A percentile compares a stretch with the other conserved stretches of the same genome.
Evolutionary conservation across 2,797 vertebrate genomes (phyloP).

Genomic region (Enteromius fasciolatus): DNA sequence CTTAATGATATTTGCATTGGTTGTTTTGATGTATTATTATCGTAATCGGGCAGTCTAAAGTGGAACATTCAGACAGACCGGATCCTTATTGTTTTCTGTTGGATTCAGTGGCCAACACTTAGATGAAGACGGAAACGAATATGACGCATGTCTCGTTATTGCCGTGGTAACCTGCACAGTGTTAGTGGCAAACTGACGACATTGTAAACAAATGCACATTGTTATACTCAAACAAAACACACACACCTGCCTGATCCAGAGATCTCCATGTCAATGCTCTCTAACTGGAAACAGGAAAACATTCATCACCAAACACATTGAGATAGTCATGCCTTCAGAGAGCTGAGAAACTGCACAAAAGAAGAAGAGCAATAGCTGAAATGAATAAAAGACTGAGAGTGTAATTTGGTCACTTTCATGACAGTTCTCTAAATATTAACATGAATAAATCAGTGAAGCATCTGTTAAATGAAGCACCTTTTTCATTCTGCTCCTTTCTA

Average conservation of each 20-base stretch:
- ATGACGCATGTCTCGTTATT: conserved; percentile 23
- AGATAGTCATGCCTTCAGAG: not conserved
- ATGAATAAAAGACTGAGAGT: not conserved
- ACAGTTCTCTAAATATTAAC: not conserved
- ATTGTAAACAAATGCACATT: conserved; percentile 15
- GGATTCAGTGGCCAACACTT: not conserved
- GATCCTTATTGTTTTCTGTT: conserved; percentile 19
- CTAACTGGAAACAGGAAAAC: conserved; percentile 23
- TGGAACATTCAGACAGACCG: not conserved
- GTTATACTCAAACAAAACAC: conserved; percentile 15
- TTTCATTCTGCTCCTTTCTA: not conserved
- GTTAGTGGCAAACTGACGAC: not conserved
- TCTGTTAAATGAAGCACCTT: not conserved
- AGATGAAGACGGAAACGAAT: conserved; percentile 19
- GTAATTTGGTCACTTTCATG: not conserved
- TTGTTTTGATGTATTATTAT: conserved; percentile 8
- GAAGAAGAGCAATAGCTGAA: not conserved
- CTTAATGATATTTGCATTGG: not conserved
- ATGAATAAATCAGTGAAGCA: not conserved
- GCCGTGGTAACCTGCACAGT: conserved; percentile 38
- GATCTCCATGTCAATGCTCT: conserved; percentile 28
- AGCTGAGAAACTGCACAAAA: not conserved
- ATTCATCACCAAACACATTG: conserved; percentile 3
- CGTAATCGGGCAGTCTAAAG: not conserved
- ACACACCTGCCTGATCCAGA: conserved; percentile 29